Percentiles rank a stretch among this genome's conserved stretches.
These are phyloP conservation scores for Craniophora ligustri DNA, from an alignment of 2,888 invertebrate genomes.

Conservation along the genomic window DNA sequence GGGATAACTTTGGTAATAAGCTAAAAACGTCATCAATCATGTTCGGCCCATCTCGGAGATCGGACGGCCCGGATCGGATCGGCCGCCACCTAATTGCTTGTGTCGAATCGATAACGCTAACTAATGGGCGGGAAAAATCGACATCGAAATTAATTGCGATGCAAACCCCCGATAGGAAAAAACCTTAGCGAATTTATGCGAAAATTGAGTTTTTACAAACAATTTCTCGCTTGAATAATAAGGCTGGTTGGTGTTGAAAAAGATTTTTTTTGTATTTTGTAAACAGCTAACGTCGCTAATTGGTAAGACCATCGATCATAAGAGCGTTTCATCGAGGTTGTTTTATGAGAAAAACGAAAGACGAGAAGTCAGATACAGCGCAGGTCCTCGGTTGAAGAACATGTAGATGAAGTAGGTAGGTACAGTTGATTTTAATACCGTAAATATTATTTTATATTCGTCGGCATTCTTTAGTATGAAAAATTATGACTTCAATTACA, in stretches of 20 bases:
- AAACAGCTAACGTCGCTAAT: conserved; percentile 44
- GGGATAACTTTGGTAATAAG: conserved; percentile 60
- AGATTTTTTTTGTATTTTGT: conserved; percentile 38
- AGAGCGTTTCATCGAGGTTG: conserved; percentile 20
- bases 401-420: no score
- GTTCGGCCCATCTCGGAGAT: conserved; percentile 62
- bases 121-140: conserved; percentile 76
- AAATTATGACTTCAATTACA: conserved; percentile 69
- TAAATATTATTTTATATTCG: conserved; percentile 55
- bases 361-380: not conserved
- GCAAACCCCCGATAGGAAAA: conserved; percentile 57
- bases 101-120: conserved; percentile 74
- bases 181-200: conserved; percentile 55
- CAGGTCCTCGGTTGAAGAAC: conserved; percentile 6
- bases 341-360: conserved; percentile 9
- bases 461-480: conserved; percentile 61
- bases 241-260: conserved; percentile 37
- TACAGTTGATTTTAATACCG: conserved; percentile 48
- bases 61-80: conserved; percentile 63
- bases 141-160: conserved; percentile 73
- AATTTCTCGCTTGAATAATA: conserved; percentile 42
- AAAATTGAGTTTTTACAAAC: conserved; percentile 54
- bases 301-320: conserved; percentile 43
- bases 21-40: conserved; percentile 83
- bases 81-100: conserved; percentile 76